Evolutionary conservation across 2,888 invertebrate genomes (phyloP).

Genomic region (Drosophila cracens): DNA sequence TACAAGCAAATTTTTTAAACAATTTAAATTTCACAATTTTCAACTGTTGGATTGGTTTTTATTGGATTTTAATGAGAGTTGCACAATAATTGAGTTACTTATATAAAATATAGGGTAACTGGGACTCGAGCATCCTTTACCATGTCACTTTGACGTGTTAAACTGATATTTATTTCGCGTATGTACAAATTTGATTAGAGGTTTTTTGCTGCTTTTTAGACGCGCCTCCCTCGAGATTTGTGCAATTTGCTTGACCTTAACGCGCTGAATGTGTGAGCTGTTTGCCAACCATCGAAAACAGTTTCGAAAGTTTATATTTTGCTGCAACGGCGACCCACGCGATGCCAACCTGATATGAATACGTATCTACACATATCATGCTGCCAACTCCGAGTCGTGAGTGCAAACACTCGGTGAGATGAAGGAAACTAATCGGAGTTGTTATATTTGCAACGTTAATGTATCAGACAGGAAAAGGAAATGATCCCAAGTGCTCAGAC

Average conservation of each 20-base stretch:
- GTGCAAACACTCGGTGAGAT: slow-evolving; percentile 12
- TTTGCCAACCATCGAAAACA: slow-evolving; percentile 51
- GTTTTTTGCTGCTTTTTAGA: slow-evolving; percentile 27
- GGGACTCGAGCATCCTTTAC: neutral
- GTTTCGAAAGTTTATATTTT: slow-evolving; percentile 55
- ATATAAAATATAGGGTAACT: slow-evolving; percentile 11
- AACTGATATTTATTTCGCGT: slow-evolving; percentile 33
- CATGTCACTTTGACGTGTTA: slow-evolving; percentile 19
- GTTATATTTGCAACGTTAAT: slow-evolving; percentile 1
- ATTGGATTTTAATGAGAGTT: neutral
- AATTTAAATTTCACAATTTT: neutral
- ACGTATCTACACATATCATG: slow-evolving; percentile 4
- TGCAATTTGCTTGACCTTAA: slow-evolving; percentile 64
- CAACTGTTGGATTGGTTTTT: neutral
- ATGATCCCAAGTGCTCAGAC: slow-evolving; percentile 11
- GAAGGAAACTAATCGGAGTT: slow-evolving; percentile 9
- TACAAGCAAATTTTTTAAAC: neutral
- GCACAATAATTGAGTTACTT: neutral
- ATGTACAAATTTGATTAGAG: slow-evolving; percentile 47
- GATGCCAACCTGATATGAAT: slow-evolving; percentile 38
- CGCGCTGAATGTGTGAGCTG: slow-evolving; percentile 41
- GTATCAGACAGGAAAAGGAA: slow-evolving; percentile 53
- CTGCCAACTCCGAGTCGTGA: slow-evolving; percentile 1
- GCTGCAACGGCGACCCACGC: slow-evolving; percentile 42
- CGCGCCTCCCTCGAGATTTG: slow-evolving; percentile 57